Percentiles rank a stretch among this genome's conserved stretches.
These are phyloP conservation scores for Marmota flaviventris DNA, from an alignment of 2,113 vertebrate species.

Conservation along the genomic window DNA sequence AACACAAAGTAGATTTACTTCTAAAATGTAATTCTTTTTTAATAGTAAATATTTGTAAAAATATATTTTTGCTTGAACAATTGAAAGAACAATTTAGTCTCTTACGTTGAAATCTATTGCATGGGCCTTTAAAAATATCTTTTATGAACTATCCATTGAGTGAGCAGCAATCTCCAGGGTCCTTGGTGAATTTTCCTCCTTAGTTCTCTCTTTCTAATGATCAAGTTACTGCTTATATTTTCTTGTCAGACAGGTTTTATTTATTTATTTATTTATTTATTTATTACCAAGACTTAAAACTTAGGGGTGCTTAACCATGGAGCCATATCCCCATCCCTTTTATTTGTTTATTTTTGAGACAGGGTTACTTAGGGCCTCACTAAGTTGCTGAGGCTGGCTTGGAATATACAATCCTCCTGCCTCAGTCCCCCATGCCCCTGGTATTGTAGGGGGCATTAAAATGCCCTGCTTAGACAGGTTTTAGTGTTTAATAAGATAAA, in stretches of 20 bases:
- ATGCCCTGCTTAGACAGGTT: no score
- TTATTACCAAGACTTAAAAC: no score
- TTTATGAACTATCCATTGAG: neutral
- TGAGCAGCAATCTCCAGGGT: neutral
- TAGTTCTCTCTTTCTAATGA: neutral
- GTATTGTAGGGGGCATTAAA: no score
- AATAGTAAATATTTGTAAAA: neutral
- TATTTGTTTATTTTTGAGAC: no score
- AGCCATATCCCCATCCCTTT: no score
- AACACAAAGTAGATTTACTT: neutral
- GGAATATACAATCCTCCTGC: no score
- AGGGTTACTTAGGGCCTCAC: no score
- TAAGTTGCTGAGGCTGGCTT: no score
- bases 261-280: no score
- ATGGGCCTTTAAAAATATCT: rapidly evolving
- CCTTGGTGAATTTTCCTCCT: neutral
- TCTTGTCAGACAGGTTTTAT: neutral
- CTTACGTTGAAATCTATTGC: rapidly evolving
- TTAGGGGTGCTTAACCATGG: no score
- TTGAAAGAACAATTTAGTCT: neutral
- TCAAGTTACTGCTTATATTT: neutral
- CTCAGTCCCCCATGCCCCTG: no score
- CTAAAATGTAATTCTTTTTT: neutral
- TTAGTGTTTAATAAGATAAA: neutral
- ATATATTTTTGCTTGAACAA: neutral